A percentile compares a stretch with the other conserved stretches of the same genome.
phyloP scores from a whole-genome alignment of 2,888 invertebrate genomes.

The Tromatobia lineatoria region DNA sequence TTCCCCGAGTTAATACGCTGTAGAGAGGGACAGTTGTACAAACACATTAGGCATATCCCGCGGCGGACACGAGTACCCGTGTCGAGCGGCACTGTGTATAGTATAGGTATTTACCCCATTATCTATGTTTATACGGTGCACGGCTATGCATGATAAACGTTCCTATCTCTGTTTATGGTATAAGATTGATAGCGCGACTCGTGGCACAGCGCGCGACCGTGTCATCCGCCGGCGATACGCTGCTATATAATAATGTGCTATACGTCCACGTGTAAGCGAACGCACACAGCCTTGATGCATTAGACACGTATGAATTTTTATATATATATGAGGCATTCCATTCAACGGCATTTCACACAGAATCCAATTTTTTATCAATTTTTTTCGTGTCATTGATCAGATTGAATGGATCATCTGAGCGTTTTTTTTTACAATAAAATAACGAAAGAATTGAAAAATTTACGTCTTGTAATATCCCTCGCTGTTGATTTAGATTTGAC shows the following conservation, averaged over 20 bases:
- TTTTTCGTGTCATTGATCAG: no score
- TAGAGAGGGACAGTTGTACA: constrained; percentile 76
- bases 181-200: constrained; percentile 76
- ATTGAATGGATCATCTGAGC: no score
- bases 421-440: no score
- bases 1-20: constrained; percentile 58
- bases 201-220: constrained; percentile 40
- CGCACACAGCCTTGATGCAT: neutral
- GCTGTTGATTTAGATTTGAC: no score
- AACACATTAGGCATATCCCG: constrained; percentile 76
- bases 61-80: constrained; percentile 49
- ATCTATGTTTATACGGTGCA: constrained; percentile 72
- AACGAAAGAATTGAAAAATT: no score
- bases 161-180: constrained; percentile 76
- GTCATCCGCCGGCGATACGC: constrained; percentile 7
- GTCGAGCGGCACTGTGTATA: constrained; percentile 26
- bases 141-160: constrained; percentile 70
- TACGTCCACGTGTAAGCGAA: neutral
- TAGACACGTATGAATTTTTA: neutral
- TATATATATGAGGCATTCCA: neutral
- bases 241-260: neutral
- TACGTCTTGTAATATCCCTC: no score
- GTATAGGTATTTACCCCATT: constrained; percentile 71
- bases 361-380: no score
- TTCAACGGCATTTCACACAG: no score